phyloP scores from a whole-genome alignment of 2,113 vertebrate species.

The Callaeas wilsoni region DNA sequence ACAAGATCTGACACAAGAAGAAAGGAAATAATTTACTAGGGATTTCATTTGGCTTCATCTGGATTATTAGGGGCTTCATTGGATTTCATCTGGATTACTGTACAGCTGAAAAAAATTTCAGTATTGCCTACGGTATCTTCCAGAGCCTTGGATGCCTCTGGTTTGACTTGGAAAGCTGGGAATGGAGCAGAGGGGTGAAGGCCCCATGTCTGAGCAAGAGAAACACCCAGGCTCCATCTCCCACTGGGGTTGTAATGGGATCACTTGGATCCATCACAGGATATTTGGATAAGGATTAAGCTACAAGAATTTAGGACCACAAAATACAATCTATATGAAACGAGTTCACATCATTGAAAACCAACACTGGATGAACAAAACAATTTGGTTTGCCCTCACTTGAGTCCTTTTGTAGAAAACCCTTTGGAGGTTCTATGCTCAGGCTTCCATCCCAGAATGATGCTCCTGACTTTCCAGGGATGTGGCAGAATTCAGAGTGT shows the following conservation, averaged over 20 bases:
- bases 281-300: not conserved
- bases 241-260: not conserved
- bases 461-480: not conserved
- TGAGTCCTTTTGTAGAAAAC: not conserved
- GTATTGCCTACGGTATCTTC: not conserved
- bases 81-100: not conserved
- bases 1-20: not conserved
- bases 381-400: not conserved
- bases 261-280: not conserved
- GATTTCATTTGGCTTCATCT: not conserved
- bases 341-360: not conserved
- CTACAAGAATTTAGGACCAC: not conserved
- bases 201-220: not conserved
- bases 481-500: not conserved
- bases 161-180: not conserved
- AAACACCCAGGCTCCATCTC: not conserved
- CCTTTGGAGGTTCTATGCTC: not conserved
- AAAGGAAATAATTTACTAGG: not conserved
- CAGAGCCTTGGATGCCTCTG: not conserved
- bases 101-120: not conserved
- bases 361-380: not conserved
- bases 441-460: not conserved
- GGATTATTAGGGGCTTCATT: not conserved
- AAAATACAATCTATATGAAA: not conserved
- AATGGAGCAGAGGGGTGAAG: not conserved